Evolutionary conservation across 2,888 invertebrate genomes (phyloP), one percentile per base, ranked within the genome.

Genomic region (Pristionchus entomophagus): DNA sequence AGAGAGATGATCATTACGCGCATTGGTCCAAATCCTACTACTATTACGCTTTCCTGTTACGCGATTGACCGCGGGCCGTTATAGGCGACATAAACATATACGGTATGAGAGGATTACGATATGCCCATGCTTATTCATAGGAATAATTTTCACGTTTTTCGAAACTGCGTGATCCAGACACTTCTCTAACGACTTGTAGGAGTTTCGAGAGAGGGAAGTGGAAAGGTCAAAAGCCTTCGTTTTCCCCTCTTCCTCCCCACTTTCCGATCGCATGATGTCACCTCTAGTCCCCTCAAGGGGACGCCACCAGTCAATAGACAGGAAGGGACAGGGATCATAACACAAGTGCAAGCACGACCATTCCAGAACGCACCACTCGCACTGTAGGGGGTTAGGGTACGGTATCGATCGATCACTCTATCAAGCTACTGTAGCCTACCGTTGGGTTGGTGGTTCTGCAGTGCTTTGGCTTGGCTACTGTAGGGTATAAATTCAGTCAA

Each of bases 311-410:
- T 73, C 41, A 73, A 73, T 38, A 73, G 73, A 69, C 32, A 32
- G 32, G 38, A 41, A n/a, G 32, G 35, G 29, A 65, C 65, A 65
- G 65, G 32, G 73, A 73, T 73, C 73, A 73, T 73, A 73, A 73
- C 73, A 73, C 73, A 73, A 73, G 73, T 73, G 73, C 73, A 73
- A 10, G 56, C 56, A 4, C 8, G 41, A 45, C 73, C 38, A 38
- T 45, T 45, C 73, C 73, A 73, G 73, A 73, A 69, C 6, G 4
- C 32, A 35, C 32, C 65, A 41, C 41, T 45, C 10, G 41, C 73
- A 35, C 38, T 45, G 19, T 69, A 69, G 8, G 22, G 19, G 35
- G 29, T 14, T n/a, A 14, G 26, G 5, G 5, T 69, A 41, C 73
- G 73, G n/a, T 45, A 26, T n/a, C 73, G 14, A 8, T 8, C 3